These are phyloP conservation scores for Bambusicola thoracicus DNA, from an alignment of 2,113 vertebrate species.

Conservation along the genomic window DNA sequence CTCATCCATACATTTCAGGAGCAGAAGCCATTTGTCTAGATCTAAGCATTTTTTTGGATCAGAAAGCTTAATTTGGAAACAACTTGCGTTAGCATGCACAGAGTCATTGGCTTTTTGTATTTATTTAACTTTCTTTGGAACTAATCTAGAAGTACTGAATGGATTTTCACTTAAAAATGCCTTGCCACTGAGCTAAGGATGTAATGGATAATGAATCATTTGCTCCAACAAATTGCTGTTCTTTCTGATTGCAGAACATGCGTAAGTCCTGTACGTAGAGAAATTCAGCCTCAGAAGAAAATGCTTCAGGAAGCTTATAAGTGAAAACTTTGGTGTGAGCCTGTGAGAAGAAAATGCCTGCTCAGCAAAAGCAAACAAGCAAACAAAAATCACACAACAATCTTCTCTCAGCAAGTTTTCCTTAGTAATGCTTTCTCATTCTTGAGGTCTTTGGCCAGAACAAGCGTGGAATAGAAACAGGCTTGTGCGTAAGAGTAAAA, in stretches of 20 bases:
- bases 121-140: background rate
- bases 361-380: background rate
- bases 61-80: background rate
- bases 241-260: background rate
- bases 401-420: background rate
- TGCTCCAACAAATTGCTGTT: background rate
- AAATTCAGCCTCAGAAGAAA: background rate
- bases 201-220: background rate
- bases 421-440: background rate
- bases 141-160: background rate
- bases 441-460: background rate
- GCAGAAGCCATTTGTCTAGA: background rate
- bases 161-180: background rate
- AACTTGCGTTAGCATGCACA: background rate
- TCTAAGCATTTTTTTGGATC: background rate
- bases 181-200: background rate
- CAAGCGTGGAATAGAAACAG: background rate
- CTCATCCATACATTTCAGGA: background rate
- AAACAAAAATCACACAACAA: too few species aligned
- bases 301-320: background rate
- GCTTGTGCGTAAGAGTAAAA: background rate
- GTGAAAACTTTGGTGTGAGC: background rate
- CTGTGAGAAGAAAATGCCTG: background rate
- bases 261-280: background rate
- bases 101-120: background rate